These are phyloP conservation scores for Fratercula arctica DNA, from an alignment of 2,797 vertebrate genomes.

Conservation along the genomic window DNA sequence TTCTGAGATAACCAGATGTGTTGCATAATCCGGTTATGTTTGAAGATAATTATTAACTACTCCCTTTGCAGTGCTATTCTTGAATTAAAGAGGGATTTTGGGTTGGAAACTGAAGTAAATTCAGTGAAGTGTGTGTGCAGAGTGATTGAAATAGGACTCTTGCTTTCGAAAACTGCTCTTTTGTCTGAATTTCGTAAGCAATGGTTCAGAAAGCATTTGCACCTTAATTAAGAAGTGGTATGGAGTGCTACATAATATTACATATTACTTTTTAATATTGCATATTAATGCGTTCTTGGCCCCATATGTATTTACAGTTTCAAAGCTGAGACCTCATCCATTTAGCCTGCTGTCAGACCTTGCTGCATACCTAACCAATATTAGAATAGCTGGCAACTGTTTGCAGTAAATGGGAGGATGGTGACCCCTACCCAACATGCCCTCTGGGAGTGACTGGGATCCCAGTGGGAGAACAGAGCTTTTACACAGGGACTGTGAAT, in stretches of 20 bases:
- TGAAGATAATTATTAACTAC: constrained; percentile 43
- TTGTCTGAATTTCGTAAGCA: neutral
- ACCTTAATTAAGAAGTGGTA: neutral
- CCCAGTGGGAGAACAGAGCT: neutral
- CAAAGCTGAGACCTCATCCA: neutral
- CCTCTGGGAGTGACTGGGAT: neutral
- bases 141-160: neutral
- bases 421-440: rapidly evolving
- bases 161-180: neutral
- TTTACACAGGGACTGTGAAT: neutral
- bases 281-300: neutral
- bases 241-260: neutral
- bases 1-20: neutral
- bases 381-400: neutral
- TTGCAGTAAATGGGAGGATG: neutral
- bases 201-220: neutral
- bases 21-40: neutral
- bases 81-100: neutral
- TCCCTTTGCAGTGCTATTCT: neutral
- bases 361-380: rapidly evolving
- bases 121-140: neutral
- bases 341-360: neutral
- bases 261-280: neutral
- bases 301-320: neutral
- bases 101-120: neutral